Base-by-base conservation (phyloP, 1,140 invertebrate genomes). In the Listronotus bonariensis region DNA sequence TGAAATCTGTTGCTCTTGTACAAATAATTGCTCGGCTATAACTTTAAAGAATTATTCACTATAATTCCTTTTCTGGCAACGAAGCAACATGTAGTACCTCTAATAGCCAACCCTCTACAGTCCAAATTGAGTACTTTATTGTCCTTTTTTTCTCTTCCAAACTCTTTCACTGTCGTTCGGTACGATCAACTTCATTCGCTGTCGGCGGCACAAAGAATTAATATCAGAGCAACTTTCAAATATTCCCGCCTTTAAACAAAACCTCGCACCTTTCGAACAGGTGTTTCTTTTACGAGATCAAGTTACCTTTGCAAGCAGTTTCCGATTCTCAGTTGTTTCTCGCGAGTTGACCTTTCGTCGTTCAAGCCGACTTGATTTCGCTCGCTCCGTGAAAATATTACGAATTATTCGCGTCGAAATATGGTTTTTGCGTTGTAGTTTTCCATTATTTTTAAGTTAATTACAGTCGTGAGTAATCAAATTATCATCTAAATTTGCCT, bases 311-410 rank as follows among this genome's bases (percentile, higher is more conserved):
- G 58, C 62, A 56, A 70, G 65, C 60, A 66, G 69, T 71, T 68
- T 65, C 62, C 62, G 67, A 71, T 71, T 67, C 67, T 69, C 69
- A 69, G 69, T 71, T 68, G 69, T 68, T 71, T 65, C 67, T 55
- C 45, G 53, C 62, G 54, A 52, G 42, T 68, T 71, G 69, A 71
- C 69, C 69, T 71, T 69, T 69, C 67, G 62, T 17, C 45, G 59
- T 52, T 38, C 41, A 18, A 20, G 17, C 14, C 36, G 54, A 69
- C 64, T 57, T 59, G 57, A 52, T 58, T 41, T 31, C 65, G 43
- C 18, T 63, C 49, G n/a, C 34, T 36, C 34, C 34, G 34, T 36
- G 34, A 36, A 36, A 36, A 36, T 36, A 36, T 36, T 36, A 56
- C 41, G 43, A 57, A 56, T 49, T 65, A 53, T 52, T 53, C 48